Evolutionary conservation across 2,888 invertebrate genomes (phyloP), one percentile per base, ranked within the genome.

Genomic region (Zaprionus bogoriensis): DNA sequence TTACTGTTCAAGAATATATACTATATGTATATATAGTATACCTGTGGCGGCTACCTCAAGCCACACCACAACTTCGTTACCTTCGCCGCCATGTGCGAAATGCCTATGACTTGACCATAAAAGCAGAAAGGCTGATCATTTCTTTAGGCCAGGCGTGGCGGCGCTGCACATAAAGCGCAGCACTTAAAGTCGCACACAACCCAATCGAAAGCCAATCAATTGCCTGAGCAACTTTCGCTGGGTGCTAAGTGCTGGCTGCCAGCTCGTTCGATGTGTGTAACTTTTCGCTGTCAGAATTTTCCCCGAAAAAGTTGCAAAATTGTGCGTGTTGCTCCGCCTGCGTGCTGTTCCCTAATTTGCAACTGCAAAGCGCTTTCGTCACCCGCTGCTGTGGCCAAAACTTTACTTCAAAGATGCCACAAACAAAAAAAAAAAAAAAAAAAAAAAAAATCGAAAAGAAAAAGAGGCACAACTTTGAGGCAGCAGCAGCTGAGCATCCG

Each of bases 401-500:
- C 38, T 52, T 41, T 20, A 51, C 44, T 50, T 52, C 72, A 69
- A 71, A 68, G 70, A 38, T 52, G 70, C 50, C 52, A 52, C 38
- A 45, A 25, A 50, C 48, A 52, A 42, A 39, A 25, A 19, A 25
- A 25, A 28, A 32, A 39, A 14, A 12, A 36, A 23, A 30, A 10
- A 51, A 42, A 32, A 62, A 17, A 23, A 39, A 44, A n/a, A n/a
- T n/a, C n/a, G n/a, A 17, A 22, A 51, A 42, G 41, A n/a, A 50
- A 27, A 51, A 9, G 22, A 9, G 5, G 12, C 2, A 42, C 28
- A 32, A n/a, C 14, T 54, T 41, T 39, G 22, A n/a, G 4, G n/a
- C 5, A 68, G 44, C 63, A 77, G 74, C 77, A 68, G 72, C 69
- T 69, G 72, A 65, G 64, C 54, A 28, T 4, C 7, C n/a, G n/a